A percentile compares a stretch with the other conserved stretches of the same genome.
Evolutionary conservation across 2,888 invertebrate genomes (phyloP).

Genomic region (Eueremaeus valkanovi): DNA sequence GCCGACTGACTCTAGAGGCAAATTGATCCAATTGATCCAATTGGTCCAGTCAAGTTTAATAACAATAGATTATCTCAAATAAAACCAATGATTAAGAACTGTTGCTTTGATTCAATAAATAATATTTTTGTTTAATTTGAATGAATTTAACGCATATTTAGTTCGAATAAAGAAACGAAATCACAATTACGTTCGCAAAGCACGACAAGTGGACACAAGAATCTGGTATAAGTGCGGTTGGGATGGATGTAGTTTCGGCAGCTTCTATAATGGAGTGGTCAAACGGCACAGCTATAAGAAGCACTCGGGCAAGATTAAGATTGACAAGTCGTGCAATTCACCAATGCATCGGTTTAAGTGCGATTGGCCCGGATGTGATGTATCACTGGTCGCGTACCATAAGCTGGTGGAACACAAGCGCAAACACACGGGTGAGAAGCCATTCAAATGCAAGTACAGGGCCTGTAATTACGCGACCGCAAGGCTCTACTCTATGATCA

Average conservation of each 20-base stretch:
- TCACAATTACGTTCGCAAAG: constrained; percentile 7
- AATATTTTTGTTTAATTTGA: no score
- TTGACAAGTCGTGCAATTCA: constrained; percentile 36
- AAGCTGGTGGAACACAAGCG: constrained; percentile 40
- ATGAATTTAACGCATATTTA: background rate
- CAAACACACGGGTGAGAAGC: constrained; percentile 41
- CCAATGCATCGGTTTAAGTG: constrained; percentile 40
- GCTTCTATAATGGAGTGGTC: constrained; percentile 39
- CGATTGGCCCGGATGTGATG: constrained; percentile 41
- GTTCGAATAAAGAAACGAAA: background rate
- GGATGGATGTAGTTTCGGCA: constrained; percentile 41
- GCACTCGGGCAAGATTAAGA: constrained; percentile 24
- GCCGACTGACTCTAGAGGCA: no score
- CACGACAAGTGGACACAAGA: constrained; percentile 32
- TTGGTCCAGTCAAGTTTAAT: no score
- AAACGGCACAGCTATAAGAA: constrained; percentile 38
- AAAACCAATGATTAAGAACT: no score
- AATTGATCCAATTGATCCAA: no score
- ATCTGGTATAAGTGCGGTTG: constrained; percentile 40
- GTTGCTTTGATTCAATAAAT: no score
- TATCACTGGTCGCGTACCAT: constrained; percentile 41
- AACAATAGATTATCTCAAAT: no score
- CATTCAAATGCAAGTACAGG: constrained; percentile 39
- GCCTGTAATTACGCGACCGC: constrained; percentile 40
- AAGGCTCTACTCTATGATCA: constrained; percentile 39